These are phyloP conservation scores for Corythoichthys intestinalis DNA, from an alignment of 2,113 vertebrate species.

Conservation along the genomic window DNA sequence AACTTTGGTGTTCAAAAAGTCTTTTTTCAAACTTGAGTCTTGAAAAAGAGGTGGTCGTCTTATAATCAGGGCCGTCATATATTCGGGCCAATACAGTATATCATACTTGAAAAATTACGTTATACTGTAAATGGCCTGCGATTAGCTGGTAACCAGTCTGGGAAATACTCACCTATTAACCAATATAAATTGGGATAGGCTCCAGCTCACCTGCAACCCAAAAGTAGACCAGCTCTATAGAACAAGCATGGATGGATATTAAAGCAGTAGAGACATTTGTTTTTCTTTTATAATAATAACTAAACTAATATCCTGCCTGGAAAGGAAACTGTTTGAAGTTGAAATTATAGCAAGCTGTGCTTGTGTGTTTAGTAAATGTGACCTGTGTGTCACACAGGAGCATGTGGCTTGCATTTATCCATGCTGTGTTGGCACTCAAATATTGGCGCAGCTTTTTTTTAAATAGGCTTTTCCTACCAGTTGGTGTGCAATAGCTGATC, in stretches of 20 bases:
- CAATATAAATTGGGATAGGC: too few species aligned
- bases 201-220: too few species aligned
- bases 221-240: too few species aligned
- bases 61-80: too few species aligned
- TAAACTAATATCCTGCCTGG: neutral
- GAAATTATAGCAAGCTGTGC: slow-evolving; percentile 2
- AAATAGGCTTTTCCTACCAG: neutral
- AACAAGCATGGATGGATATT: neutral
- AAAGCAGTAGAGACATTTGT: neutral
- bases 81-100: too few species aligned
- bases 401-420: slow-evolving; percentile 43
- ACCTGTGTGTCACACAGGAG: slow-evolving; percentile 15
- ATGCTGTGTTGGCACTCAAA: slow-evolving; percentile 38
- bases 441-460: slow-evolving; percentile 14
- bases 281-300: neutral
- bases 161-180: too few species aligned
- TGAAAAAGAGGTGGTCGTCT: too few species aligned
- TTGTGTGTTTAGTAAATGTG: slow-evolving; percentile 13
- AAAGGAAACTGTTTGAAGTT: neutral
- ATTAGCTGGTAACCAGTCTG: too few species aligned
- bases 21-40: too few species aligned
- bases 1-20: too few species aligned
- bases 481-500: neutral
- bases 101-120: too few species aligned
- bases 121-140: too few species aligned